These are phyloP conservation scores for Steromphala cineraria DNA, from an alignment of 2,888 invertebrate species.

Conservation along the genomic window DNA sequence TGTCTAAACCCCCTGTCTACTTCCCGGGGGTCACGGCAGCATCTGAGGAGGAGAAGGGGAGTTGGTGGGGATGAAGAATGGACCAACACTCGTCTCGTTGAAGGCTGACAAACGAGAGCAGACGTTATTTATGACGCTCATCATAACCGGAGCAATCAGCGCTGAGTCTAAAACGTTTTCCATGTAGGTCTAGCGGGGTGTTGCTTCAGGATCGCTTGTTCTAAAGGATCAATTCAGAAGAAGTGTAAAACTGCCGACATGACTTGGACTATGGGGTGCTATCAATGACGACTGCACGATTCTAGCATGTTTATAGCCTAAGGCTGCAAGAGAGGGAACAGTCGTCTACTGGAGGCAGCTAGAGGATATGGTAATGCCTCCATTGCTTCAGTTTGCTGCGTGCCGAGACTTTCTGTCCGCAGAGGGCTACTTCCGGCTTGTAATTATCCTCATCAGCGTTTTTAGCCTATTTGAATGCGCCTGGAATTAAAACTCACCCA, in stretches of 20 bases:
- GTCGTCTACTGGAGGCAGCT: background rate
- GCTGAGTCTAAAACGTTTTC: slow-evolving; percentile 15
- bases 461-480: slow-evolving; percentile 9
- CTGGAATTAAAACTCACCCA: slow-evolving; percentile 7
- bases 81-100: too few relatives aligned
- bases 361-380: background rate
- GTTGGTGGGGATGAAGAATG: too few relatives aligned
- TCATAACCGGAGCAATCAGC: background rate
- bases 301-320: background rate
- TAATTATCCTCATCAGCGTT: slow-evolving; percentile 9
- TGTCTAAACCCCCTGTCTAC: too few relatives aligned
- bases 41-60: too few relatives aligned
- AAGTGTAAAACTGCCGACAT: background rate
- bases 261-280: background rate
- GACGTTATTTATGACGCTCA: background rate
- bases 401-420: background rate
- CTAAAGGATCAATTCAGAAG: background rate
- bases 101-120: background rate
- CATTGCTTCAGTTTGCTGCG: background rate
- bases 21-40: too few relatives aligned
- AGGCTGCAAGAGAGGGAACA: background rate
- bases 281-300: background rate
- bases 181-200: background rate
- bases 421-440: slow-evolving; percentile 1
- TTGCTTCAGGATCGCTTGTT: background rate